Percentiles rank a stretch among this genome's conserved stretches.
Conservation (phyloP, 2,113 vertebrate genomes). For the Gavia stellata region DNA sequence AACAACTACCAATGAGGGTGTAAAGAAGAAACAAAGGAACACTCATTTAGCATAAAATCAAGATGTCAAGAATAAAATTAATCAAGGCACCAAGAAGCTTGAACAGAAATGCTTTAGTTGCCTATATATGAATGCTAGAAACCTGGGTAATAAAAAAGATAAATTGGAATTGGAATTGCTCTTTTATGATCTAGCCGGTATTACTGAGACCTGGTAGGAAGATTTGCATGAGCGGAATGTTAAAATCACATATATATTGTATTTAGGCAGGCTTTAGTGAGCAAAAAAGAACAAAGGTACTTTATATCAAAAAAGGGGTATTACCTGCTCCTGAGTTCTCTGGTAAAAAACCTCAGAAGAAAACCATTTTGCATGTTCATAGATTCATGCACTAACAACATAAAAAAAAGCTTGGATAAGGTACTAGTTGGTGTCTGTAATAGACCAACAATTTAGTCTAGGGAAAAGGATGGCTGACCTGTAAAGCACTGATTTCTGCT, state of each 20-base stretch:
- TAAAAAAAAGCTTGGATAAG: not conserved
- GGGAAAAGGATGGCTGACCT: not conserved
- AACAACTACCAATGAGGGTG: not conserved
- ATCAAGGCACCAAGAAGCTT: conserved; percentile 1
- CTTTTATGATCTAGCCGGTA: not conserved
- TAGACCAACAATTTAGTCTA: not conserved
- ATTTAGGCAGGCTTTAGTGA: not conserved
- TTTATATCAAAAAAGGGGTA: not conserved
- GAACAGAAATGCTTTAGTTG: not conserved
- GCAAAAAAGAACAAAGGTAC: not conserved
- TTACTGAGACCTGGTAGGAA: not conserved
- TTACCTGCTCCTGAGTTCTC: not conserved
- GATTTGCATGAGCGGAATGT: not conserved
- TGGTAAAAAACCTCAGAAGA: not conserved
- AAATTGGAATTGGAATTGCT: conserved; percentile 19
- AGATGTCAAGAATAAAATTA: conserved; percentile 30
- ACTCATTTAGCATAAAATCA: conserved; percentile 15
- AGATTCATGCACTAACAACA: not conserved
- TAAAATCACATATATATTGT: not conserved
- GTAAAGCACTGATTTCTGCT: not conserved
- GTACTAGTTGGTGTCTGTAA: not conserved
- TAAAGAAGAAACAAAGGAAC: conserved; percentile 21
- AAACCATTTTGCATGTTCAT: not conserved
- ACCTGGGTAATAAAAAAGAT: conserved; percentile 27
- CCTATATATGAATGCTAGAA: not conserved